Percentiles rank a stretch among this genome's conserved stretches.
These are phyloP conservation scores for Morus bassanus DNA, from an alignment of 2,797 vertebrate species.

Conservation along the genomic window DNA sequence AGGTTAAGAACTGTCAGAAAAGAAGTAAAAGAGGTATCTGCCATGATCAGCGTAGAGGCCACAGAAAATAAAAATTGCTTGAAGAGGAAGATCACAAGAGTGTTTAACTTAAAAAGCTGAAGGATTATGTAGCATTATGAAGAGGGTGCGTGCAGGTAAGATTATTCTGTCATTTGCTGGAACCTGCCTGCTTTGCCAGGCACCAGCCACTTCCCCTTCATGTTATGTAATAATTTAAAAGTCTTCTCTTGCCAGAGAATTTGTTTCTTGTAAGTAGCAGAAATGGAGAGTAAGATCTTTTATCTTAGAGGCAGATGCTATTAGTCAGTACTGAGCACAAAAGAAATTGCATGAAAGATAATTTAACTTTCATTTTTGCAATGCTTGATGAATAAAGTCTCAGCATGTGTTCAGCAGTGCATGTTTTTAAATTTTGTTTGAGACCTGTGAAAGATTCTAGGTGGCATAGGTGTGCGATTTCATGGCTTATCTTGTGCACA, in stretches of 20 bases:
- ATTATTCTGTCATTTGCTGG: not conserved
- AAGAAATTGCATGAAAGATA: not conserved
- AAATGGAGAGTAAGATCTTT: not conserved
- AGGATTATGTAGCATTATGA: not conserved
- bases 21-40: not conserved
- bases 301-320: not conserved
- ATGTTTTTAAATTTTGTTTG: not conserved
- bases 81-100: not conserved
- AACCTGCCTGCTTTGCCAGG: not conserved
- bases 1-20: not conserved
- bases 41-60: not conserved
- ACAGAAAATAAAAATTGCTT: not conserved
- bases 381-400: not conserved
- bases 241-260: not conserved
- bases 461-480: not conserved
- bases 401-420: not conserved
- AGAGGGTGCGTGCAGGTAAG: not conserved
- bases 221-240: not conserved
- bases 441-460: not conserved
- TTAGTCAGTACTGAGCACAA: not conserved
- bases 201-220: not conserved
- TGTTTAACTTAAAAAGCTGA: not conserved
- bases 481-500: not conserved
- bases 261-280: not conserved
- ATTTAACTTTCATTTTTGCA: not conserved